A percentile compares a stretch with the other conserved stretches of the same genome.
Evolutionary conservation across 2,888 invertebrate genomes (phyloP).

Genomic region (Baronia brevicornis): DNA sequence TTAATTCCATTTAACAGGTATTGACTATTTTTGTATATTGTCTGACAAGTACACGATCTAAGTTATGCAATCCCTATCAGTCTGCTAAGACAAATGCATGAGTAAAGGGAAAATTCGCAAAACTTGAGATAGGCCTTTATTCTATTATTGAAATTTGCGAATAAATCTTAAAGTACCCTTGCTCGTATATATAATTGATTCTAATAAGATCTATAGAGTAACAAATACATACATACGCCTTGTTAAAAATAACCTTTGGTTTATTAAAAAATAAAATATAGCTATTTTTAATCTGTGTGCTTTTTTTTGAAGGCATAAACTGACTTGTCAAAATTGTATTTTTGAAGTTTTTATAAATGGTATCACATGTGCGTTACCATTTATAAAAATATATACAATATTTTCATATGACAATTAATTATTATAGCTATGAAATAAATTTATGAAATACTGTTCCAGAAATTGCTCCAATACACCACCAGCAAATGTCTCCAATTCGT

Average conservation of each 20-base stretch:
- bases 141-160: no score
- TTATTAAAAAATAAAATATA: slow-evolving; percentile 4
- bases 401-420: slow-evolving; percentile 18
- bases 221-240: slow-evolving; percentile 9
- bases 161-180: no score
- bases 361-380: slow-evolving; percentile 33
- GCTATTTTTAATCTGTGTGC: slow-evolving; percentile 14
- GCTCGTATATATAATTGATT: no score
- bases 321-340: slow-evolving; percentile 15
- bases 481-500: slow-evolving; percentile 72
- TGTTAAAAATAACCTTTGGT: background rate
- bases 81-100: no score
- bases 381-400: slow-evolving; percentile 19
- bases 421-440: slow-evolving; percentile 20
- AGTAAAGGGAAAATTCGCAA: no score
- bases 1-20: no score
- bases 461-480: slow-evolving; percentile 70
- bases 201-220: background rate
- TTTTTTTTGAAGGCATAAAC: slow-evolving; percentile 5
- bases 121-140: no score
- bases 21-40: no score
- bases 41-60: no score
- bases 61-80: no score
- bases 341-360: slow-evolving; percentile 10
- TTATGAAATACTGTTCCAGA: slow-evolving; percentile 49